A percentile compares a stretch with the other conserved stretches of the same genome.
Evolutionary conservation across 2,113 vertebrate species (phyloP).

Genomic region (Anas platyrhynchos): DNA sequence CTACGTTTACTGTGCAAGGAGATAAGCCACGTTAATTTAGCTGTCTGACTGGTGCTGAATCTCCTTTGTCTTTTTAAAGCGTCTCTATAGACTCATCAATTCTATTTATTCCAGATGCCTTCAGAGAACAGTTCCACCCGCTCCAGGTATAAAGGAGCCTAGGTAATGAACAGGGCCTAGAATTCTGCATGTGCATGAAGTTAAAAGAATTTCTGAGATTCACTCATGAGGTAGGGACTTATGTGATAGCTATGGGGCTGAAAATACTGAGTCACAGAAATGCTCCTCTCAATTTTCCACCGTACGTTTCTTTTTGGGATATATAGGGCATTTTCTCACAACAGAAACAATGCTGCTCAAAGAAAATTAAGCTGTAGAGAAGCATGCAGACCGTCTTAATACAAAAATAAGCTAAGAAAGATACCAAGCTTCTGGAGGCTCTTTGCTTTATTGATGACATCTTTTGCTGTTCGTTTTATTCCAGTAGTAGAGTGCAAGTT

Average conservation of each 20-base stretch:
- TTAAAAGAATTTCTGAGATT: not conserved
- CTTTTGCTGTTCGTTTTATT: constrained; percentile 93
- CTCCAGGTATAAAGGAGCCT: not conserved
- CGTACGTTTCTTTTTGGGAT: not conserved
- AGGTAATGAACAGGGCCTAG: not conserved
- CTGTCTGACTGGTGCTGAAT: not conserved
- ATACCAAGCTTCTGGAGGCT: constrained; percentile 95
- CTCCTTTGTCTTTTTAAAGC: not conserved
- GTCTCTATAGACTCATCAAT: not conserved
- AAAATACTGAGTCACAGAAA: not conserved
- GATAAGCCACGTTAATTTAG: not conserved
- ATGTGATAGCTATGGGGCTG: not conserved
- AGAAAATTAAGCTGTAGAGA: not conserved
- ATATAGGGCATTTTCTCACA: not conserved
- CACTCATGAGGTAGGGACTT: not conserved
- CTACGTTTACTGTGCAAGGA: not conserved
- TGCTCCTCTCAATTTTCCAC: not conserved
- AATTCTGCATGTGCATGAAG: not conserved
- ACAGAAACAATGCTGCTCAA: not conserved
- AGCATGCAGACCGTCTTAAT: not conserved
- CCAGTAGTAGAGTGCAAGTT: constrained; percentile 93
- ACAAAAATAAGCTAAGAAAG: constrained; percentile 37
- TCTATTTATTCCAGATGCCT: not conserved
- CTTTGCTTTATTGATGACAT: constrained; percentile 98
- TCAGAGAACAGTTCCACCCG: not conserved